Percentiles rank a stretch among this genome's conserved stretches.
Conservation (phyloP, 2,888 invertebrate species). For the Listrodromus nycthemerus region DNA sequence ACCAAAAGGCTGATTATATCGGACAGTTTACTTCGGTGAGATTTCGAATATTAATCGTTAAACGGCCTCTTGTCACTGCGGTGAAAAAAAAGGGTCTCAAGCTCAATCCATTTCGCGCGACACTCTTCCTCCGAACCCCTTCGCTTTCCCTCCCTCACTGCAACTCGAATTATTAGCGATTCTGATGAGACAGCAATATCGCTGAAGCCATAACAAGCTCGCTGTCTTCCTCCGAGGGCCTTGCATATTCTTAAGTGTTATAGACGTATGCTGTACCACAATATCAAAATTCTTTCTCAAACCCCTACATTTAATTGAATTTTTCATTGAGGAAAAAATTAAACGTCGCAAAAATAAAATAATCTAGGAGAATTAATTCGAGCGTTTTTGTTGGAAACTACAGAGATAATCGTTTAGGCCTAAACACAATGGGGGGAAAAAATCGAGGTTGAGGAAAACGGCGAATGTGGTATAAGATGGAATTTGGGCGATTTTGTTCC, state of each 20-base stretch:
- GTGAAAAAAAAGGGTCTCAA: conserved; percentile 4
- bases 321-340: background rate
- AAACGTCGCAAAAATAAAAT: background rate
- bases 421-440: background rate
- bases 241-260: conserved; percentile 79
- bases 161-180: conserved; percentile 77
- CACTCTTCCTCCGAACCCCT: conserved; percentile 40
- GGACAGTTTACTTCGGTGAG: conserved; percentile 3
- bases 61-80: background rate
- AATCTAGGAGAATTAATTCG: background rate
- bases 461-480: background rate
- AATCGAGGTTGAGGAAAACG: background rate
- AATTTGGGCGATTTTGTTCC: background rate
- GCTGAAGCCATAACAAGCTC: conserved; percentile 81
- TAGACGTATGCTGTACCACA: background rate
- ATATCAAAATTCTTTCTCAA: background rate
- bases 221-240: conserved; percentile 62
- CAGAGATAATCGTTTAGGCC: background rate
- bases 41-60: conserved; percentile 12
- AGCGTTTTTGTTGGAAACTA: background rate
- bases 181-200: conserved; percentile 82
- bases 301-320: conserved; percentile 73
- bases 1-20: conserved; percentile 13
- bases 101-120: conserved; percentile 27
- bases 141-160: conserved; percentile 23